These are phyloP conservation scores for Pristionchus mayeri DNA, from an alignment of 2,888 invertebrate genomes.

Conservation along the genomic window DNA sequence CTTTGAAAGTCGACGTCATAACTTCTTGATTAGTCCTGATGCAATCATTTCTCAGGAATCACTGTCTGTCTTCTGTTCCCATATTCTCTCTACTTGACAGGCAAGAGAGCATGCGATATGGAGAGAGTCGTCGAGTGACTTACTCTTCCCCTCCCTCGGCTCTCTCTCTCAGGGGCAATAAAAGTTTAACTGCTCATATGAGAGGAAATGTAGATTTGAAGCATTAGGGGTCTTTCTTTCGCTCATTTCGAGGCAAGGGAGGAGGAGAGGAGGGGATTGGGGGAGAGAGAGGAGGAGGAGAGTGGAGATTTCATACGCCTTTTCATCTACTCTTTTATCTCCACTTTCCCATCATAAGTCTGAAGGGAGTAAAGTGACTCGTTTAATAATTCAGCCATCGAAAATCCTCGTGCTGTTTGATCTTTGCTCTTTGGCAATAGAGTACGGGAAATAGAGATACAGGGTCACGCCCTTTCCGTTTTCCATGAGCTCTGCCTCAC, in stretches of 20 bases:
- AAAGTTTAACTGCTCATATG: constrained; percentile 47
- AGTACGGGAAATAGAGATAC: neutral
- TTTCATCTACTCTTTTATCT: constrained; percentile 49
- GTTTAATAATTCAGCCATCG: constrained; percentile 30
- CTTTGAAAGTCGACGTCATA: no score
- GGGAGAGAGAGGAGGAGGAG: neutral
- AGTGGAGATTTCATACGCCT: constrained; percentile 48
- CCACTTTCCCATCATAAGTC: constrained; percentile 35
- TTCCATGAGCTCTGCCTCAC: no score
- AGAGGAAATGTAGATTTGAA: constrained; percentile 48
- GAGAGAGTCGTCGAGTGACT: no score
- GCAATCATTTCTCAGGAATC: no score
- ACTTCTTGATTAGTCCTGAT: no score
- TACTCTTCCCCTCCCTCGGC: neutral
- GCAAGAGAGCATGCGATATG: no score
- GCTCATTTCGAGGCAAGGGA: neutral
- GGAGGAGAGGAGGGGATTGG: neutral
- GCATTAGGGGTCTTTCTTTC: constrained; percentile 46
- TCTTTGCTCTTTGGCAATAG: no score
- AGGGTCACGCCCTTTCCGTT: no score
- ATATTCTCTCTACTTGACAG: neutral
- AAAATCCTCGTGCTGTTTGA: no score
- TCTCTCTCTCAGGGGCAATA: constrained; percentile 7
- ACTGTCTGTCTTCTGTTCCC: neutral
- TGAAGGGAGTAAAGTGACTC: neutral